phyloP scores from a whole-genome alignment of 92 coral and sea anemone species.

The Paramuricea clavata region DNA sequence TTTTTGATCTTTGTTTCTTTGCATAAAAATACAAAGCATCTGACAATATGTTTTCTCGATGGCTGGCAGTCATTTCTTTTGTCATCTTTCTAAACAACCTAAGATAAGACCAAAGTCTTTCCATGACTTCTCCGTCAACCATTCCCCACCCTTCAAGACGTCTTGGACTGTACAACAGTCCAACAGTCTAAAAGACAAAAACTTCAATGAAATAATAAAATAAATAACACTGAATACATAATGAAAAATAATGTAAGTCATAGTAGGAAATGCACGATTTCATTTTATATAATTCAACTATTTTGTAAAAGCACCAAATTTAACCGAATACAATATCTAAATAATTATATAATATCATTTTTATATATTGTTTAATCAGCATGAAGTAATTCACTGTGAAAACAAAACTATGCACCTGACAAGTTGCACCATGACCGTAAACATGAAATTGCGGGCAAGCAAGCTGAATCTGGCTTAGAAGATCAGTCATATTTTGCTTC shows the following conservation, averaged over 20 bases:
- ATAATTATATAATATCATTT: too few relatives aligned
- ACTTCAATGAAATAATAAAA: too few relatives aligned
- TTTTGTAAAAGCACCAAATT: too few relatives aligned
- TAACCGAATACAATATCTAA: too few relatives aligned
- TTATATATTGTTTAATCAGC: too few relatives aligned
- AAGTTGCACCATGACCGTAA: conserved; percentile 68
- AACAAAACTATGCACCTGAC: conserved; percentile 56
- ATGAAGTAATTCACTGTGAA: neutral
- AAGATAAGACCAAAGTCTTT: conserved; percentile 73
- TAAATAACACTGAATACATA: too few relatives aligned
- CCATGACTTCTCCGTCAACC: conserved; percentile 70
- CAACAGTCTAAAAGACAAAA: neutral
- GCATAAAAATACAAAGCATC: conserved; percentile 69
- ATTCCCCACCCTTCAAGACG: conserved; percentile 73
- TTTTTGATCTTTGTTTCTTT: conserved; percentile 42
- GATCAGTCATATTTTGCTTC: conserved; percentile 59
- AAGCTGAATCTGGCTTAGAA: conserved; percentile 58
- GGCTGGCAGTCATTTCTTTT: conserved; percentile 72
- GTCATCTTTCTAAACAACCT: conserved; percentile 65
- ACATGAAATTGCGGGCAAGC: conserved; percentile 77
- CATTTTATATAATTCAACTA: conserved; percentile 60
- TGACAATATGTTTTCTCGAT: conserved; percentile 64
- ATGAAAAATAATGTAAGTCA: too few relatives aligned
- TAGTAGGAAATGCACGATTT: neutral
- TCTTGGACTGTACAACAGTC: conserved; percentile 65